Conservation (phyloP, 35 echinoderm and acorn worm species). For the Apostichopus japonicus region DNA sequence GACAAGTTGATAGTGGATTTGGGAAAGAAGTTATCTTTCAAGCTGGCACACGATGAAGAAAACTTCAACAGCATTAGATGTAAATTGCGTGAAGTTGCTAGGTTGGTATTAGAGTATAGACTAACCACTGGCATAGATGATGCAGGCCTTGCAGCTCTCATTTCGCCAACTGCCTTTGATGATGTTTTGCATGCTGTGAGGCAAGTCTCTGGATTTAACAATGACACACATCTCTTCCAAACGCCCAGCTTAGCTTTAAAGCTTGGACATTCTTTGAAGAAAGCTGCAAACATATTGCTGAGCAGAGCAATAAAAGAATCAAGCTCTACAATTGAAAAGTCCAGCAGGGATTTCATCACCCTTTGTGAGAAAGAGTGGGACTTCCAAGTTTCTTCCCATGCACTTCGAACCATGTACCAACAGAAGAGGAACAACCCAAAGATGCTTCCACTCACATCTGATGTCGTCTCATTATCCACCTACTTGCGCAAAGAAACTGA, state of each 20-base stretch:
- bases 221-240: slow-evolving; percentile 65
- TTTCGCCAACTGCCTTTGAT: slow-evolving; percentile 58
- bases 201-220: slow-evolving; percentile 68
- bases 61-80: slow-evolving; percentile 66
- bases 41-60: slow-evolving; percentile 72
- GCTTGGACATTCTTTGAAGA: slow-evolving; percentile 76
- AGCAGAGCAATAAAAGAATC: slow-evolving; percentile 56
- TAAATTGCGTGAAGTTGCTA: slow-evolving; percentile 67
- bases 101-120: slow-evolving; percentile 57
- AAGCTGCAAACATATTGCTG: slow-evolving; percentile 62
- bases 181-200: slow-evolving; percentile 64
- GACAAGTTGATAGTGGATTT: slow-evolving; percentile 57
- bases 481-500: slow-evolving; percentile 54
- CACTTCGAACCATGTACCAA: slow-evolving; percentile 71
- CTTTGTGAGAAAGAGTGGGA: slow-evolving; percentile 66
- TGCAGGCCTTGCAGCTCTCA: slow-evolving; percentile 62
- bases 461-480: slow-evolving; percentile 68
- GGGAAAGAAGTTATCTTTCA: slow-evolving; percentile 67
- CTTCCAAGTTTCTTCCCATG: slow-evolving; percentile 61
- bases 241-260: slow-evolving; percentile 78
- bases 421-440: slow-evolving; percentile 76
- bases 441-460: slow-evolving; percentile 71
- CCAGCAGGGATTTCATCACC: slow-evolving; percentile 52
- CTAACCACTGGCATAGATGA: slow-evolving; percentile 14
- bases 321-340: slow-evolving; percentile 52